Percentiles rank a stretch among this genome's conserved stretches.
phyloP scores from a whole-genome alignment of 2,113 vertebrate genomes.

The Etheostoma spectabile region DNA sequence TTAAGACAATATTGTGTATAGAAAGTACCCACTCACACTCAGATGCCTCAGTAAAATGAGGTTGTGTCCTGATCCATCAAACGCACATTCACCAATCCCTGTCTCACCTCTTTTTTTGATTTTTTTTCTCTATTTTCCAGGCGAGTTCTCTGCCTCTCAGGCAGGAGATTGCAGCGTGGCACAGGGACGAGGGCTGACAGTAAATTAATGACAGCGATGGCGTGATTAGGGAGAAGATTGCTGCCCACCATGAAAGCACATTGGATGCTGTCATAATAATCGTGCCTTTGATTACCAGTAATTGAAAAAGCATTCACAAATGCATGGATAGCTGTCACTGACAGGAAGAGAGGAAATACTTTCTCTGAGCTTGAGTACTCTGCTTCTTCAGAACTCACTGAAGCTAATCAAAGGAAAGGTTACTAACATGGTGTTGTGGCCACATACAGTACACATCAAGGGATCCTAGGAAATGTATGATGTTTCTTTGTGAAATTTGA shows the following conservation, averaged over 20 bases:
- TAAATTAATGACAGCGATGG: slow-evolving; percentile 85
- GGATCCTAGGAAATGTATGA: slow-evolving; percentile 29
- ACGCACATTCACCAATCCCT: slow-evolving; percentile 45
- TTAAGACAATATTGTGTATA: slow-evolving; percentile 26
- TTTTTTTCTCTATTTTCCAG: slow-evolving; percentile 74
- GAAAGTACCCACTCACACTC: slow-evolving; percentile 53
- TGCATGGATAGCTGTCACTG: slow-evolving; percentile 56
- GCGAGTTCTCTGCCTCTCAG: slow-evolving; percentile 79
- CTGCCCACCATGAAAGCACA: slow-evolving; percentile 79
- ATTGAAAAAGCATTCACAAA: slow-evolving; percentile 79
- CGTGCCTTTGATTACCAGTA: slow-evolving; percentile 73
- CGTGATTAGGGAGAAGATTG: slow-evolving; percentile 85
- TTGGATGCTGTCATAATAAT: slow-evolving; percentile 79
- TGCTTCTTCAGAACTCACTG: slow-evolving; percentile 26
- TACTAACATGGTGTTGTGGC: slow-evolving; percentile 5
- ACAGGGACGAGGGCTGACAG: slow-evolving; percentile 82
- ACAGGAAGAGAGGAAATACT: slow-evolving; percentile 17
- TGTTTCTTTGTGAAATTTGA: slow-evolving; percentile 31
- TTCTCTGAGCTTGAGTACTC: slow-evolving; percentile 35
- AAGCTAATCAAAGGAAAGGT: slow-evolving; percentile 50
- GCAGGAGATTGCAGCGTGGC: slow-evolving; percentile 76
- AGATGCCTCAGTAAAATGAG: slow-evolving; percentile 33
- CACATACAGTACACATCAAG: slow-evolving; percentile 18
- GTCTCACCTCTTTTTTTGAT: slow-evolving; percentile 47
- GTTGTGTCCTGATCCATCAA: slow-evolving; percentile 60